phyloP scores from a whole-genome alignment of 64 coral and sea anemone species.

The Actinia equina region DNA sequence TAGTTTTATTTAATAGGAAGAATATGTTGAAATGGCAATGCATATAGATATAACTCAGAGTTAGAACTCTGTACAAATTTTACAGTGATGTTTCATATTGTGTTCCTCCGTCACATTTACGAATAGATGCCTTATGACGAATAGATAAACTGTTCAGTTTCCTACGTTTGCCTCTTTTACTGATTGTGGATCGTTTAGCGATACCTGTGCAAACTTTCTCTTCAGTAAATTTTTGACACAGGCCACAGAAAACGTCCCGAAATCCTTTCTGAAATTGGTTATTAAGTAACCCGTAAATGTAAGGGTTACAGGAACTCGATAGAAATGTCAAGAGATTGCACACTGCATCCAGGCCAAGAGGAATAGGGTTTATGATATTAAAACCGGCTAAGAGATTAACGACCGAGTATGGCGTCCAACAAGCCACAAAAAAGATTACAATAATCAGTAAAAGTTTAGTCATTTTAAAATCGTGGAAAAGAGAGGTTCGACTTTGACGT shows the following conservation, averaged over 20 bases:
- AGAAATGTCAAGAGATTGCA: constrained; percentile 65
- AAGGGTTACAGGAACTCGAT: constrained; percentile 75
- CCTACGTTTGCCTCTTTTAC: not conserved
- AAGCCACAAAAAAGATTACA: constrained; percentile 79
- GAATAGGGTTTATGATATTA: constrained; percentile 58
- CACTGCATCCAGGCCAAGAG: constrained; percentile 57
- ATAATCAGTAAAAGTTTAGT: constrained; percentile 74
- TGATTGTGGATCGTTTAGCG: not conserved
- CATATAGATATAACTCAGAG: no score
- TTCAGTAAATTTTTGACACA: constrained; percentile 41
- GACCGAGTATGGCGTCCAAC: constrained; percentile 77
- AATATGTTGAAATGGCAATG: no score
- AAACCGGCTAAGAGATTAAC: constrained; percentile 68
- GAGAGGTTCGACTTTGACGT: constrained; percentile 36
- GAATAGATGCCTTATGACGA: not conserved
- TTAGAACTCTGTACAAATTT: not conserved
- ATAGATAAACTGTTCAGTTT: not conserved
- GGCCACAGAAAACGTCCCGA: constrained; percentile 61
- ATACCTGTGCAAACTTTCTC: not conserved
- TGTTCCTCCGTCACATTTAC: not conserved
- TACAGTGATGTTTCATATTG: not conserved
- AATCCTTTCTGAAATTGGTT: constrained; percentile 90
- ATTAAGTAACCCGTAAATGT: constrained; percentile 79
- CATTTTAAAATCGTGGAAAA: constrained; percentile 87
- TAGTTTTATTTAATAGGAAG: no score